phyloP scores from a whole-genome alignment of 2,888 invertebrate genomes.

The Ophion ellenae region DNA sequence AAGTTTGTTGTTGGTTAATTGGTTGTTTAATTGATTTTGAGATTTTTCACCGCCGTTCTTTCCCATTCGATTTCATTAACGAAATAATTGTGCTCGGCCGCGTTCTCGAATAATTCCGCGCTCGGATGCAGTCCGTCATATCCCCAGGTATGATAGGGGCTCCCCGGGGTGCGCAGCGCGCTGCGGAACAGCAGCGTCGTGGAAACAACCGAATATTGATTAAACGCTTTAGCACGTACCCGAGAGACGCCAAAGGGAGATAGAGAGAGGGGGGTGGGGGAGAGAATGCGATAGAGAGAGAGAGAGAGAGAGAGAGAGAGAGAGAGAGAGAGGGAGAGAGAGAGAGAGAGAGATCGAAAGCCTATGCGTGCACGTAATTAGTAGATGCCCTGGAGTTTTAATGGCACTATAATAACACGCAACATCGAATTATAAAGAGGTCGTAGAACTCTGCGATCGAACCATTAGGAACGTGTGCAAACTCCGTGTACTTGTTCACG shows the following conservation, averaged over 20 bases:
- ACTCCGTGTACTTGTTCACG: slow-evolving; percentile 67
- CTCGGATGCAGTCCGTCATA: slow-evolving; percentile 36
- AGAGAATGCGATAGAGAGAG: slow-evolving; percentile 47
- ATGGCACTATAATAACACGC: slow-evolving; percentile 81
- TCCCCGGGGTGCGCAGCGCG: slow-evolving; percentile 53
- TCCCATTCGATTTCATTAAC: neutral
- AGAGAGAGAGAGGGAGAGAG: slow-evolving; percentile 45
- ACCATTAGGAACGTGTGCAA: slow-evolving; percentile 68
- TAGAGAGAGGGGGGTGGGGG: slow-evolving; percentile 30
- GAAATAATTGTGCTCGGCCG: neutral
- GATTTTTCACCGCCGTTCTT: neutral
- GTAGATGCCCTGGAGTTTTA: slow-evolving; percentile 80
- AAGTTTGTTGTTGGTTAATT: neutral
- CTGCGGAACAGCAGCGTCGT: slow-evolving; percentile 63
- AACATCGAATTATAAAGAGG: slow-evolving; percentile 79
- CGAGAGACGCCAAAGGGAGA: slow-evolving; percentile 44
- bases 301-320: slow-evolving; percentile 40
- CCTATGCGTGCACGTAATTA: slow-evolving; percentile 80
- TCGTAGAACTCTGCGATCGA: slow-evolving; percentile 72
- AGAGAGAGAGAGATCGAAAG: slow-evolving; percentile 35
- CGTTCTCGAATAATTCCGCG: slow-evolving; percentile 33
- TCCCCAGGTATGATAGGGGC: slow-evolving; percentile 34
- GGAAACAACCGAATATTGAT: slow-evolving; percentile 78
- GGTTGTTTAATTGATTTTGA: neutral
- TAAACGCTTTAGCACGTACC: slow-evolving; percentile 73